These are phyloP conservation scores for Thamnaconus septentrionalis DNA, from an alignment of 2,113 vertebrate genomes.

Conservation along the genomic window DNA sequence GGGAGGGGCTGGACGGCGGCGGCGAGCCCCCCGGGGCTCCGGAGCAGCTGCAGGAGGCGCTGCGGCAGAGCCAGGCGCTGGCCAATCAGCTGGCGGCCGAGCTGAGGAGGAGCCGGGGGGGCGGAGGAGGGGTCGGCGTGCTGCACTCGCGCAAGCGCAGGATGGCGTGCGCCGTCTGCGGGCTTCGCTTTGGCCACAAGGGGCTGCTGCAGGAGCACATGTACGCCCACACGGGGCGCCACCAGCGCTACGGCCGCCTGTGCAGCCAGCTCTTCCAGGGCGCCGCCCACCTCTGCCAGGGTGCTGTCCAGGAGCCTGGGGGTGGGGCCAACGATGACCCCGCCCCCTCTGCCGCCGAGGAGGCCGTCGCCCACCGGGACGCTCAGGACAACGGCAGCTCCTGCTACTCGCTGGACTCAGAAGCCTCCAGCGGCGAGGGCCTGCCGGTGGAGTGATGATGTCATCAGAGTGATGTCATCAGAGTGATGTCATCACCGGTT, in stretches of 20 bases:
- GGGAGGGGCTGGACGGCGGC: conserved; percentile 71
- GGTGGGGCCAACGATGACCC: conserved; percentile 31
- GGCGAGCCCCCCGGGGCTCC: conserved; percentile 64
- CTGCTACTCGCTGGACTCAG: conserved; percentile 85
- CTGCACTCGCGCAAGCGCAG: conserved; percentile 88
- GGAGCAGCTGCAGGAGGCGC: conserved; percentile 48
- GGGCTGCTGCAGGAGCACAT: conserved; percentile 94
- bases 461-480: background rate
- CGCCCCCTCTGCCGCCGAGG: conserved; percentile 1
- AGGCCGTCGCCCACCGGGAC: conserved; percentile 76
- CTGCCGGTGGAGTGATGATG: conserved; percentile 82
- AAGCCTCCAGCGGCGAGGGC: conserved; percentile 83
- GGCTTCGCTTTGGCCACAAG: conserved; percentile 86
- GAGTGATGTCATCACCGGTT: background rate
- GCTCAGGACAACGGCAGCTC: conserved; percentile 86
- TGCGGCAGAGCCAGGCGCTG: conserved; percentile 67
- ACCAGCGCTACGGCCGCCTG: conserved; percentile 82
- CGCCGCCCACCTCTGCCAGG: conserved; percentile 79
- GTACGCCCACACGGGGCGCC: conserved; percentile 87
- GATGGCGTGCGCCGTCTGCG: conserved; percentile 88
- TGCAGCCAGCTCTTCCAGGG: conserved; percentile 79
- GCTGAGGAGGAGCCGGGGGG: conserved; percentile 84
- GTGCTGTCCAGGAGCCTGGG: conserved; percentile 48
- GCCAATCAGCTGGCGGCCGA: conserved; percentile 75
- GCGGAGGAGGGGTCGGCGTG: conserved; percentile 71